Evolutionary conservation across 2,797 vertebrate genomes (phyloP), one percentile per base, ranked within the genome.

Genomic region (Urosaurus nigricauda): DNA sequence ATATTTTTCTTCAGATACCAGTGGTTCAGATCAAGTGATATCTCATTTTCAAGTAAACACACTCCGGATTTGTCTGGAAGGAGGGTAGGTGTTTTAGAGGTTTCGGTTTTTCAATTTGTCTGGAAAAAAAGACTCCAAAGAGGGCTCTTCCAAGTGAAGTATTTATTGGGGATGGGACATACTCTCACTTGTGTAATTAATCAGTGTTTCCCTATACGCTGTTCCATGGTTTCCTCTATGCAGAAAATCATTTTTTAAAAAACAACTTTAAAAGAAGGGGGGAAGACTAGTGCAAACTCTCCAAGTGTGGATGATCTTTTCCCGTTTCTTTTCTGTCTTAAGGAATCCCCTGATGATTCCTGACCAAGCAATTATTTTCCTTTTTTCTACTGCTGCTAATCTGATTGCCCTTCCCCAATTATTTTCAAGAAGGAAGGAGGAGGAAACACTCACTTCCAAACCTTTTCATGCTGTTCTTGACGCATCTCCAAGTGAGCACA

Each of bases 261-360:
- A 11, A 47, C 3, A 47, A 13, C 14, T 56, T 58, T 58, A 35
- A 56, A 56, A 12, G 1, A 14, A 51, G 29, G 19, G 24, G 43
- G 17, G 1, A 79, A 75, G 32, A 40, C 7, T 47, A 68, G 3
- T 17, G 40, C 13, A 86, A 86, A 68, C 32, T 65, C 29, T 32
- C 24, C 13, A 37, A 37, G 73, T 78, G 29, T 65, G 32, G 13
- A 43, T 77, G 19, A 77, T 78, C 26, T 13, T 79, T n/a, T 78
- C n/a, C n/a, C 43, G n/a, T 60, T 79, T 43, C 47, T 79, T 68
- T 37, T 40, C n/a, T 32, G 68, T 78, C 21, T 53, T 65, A 68
- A 86, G 43, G 19, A 60, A 35, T n/a, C 13, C 79, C 85, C 75
- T 65, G 17, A 60, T 86, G 85, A 32, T 77, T 86, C 68, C 60